Evolutionary conservation across 1,140 invertebrate species (phyloP).

Genomic region (Lordiphosa mommai): DNA sequence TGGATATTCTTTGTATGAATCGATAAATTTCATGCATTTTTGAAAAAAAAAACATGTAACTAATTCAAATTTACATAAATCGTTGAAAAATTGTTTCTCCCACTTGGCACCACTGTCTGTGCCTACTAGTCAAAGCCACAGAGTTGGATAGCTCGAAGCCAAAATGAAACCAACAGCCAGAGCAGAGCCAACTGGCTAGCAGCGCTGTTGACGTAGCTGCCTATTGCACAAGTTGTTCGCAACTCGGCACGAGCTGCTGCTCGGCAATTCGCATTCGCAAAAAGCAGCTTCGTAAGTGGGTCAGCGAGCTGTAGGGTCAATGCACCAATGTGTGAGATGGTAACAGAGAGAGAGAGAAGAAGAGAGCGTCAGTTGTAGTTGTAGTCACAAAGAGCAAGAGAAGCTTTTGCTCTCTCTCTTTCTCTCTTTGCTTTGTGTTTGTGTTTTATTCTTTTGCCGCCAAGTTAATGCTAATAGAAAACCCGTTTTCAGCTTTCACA

Average conservation of each 20-base stretch:
- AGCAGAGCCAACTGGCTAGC: slow-evolving; percentile 15
- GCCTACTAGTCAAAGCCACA: slow-evolving; percentile 8
- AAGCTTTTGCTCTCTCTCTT: slow-evolving; percentile 23
- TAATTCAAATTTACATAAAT: no score
- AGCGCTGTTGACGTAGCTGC: slow-evolving; percentile 28
- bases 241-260: slow-evolving; percentile 52
- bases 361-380: slow-evolving; percentile 1
- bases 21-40: no score
- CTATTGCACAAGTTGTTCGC: slow-evolving; percentile 68
- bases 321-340: slow-evolving; percentile 52
- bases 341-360: slow-evolving; percentile 23
- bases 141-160: slow-evolving; percentile 1
- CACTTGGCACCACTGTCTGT: neutral
- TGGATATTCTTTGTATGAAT: no score
- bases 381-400: slow-evolving; percentile 13
- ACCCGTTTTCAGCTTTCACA: slow-evolving; percentile 67
- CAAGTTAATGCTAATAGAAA: slow-evolving; percentile 57
- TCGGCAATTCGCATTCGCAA: slow-evolving; percentile 55
- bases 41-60: no score
- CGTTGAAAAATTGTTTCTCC: no score
- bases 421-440: neutral
- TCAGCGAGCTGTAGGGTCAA: slow-evolving; percentile 72
- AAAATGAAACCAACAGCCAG: slow-evolving; percentile 12
- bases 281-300: slow-evolving; percentile 75
- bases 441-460: slow-evolving; percentile 53